A percentile compares a stretch with the other conserved stretches of the same genome.
Conservation (phyloP, 2,113 vertebrate genomes). For the Anhinga rufa region DNA sequence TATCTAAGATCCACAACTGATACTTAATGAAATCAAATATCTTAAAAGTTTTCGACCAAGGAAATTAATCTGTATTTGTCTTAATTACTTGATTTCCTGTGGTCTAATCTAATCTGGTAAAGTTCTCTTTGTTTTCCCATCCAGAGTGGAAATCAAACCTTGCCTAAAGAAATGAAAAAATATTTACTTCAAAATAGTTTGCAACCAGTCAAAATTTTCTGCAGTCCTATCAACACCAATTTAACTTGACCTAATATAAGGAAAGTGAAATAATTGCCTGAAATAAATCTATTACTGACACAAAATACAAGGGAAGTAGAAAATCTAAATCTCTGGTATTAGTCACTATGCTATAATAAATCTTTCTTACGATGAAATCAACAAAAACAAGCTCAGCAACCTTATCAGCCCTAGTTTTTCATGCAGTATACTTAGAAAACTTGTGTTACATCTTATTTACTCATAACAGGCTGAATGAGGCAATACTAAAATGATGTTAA, state of each 20-base stretch:
- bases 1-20: background rate
- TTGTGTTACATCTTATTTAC: conserved; percentile 18
- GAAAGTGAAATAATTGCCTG: conserved; percentile 7
- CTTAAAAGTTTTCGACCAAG: background rate
- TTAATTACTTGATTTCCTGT: background rate
- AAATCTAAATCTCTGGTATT: conserved; percentile 20
- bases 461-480: background rate
- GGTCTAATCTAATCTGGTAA: background rate
- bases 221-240: background rate
- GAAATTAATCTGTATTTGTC: background rate
- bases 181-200: background rate
- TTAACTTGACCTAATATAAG: conserved; percentile 16
- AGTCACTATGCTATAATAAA: conserved; percentile 37
- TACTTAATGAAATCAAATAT: background rate
- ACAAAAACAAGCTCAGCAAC: conserved; percentile 42
- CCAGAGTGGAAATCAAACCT: background rate
- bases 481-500: background rate
- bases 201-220: background rate
- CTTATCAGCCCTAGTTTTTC: conserved; percentile 4
- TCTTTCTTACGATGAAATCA: conserved; percentile 47
- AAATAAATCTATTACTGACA: conserved; percentile 22
- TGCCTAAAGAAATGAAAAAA: background rate
- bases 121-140: background rate
- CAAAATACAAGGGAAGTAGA: background rate
- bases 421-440: background rate